Evolutionary conservation across 2,888 invertebrate genomes (phyloP).

Genomic region (Mythimna pallens): DNA sequence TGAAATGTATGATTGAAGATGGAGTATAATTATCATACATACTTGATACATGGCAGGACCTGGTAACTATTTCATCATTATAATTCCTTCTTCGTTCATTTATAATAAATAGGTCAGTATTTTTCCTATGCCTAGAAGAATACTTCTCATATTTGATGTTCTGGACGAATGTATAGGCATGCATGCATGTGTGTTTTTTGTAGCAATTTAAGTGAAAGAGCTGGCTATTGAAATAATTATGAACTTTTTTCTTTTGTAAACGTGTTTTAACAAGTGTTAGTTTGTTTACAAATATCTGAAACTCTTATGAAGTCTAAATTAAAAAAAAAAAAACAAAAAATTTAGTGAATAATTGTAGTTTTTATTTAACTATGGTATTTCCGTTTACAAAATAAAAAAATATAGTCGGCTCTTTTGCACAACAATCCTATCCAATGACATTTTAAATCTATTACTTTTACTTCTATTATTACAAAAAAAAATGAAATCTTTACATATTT

Average conservation of each 20-base stretch:
- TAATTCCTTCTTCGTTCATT: not conserved
- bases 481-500: slow-evolving; percentile 36
- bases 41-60: slow-evolving; percentile 11
- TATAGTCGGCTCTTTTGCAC: slow-evolving; percentile 28
- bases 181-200: slow-evolving; percentile 19
- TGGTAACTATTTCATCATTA: slow-evolving; percentile 22
- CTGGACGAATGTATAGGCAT: slow-evolving; percentile 16
- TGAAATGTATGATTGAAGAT: slow-evolving; percentile 74
- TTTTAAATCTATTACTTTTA: slow-evolving; percentile 26
- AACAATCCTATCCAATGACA: slow-evolving; percentile 43
- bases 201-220: slow-evolving; percentile 16
- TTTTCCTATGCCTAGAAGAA: not conserved
- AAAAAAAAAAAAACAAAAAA: not conserved
- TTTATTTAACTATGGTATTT: not conserved
- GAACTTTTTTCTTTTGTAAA: slow-evolving; percentile 3
- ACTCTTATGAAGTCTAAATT: not conserved
- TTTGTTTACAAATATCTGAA: not conserved
- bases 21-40: not conserved
- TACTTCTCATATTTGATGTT: slow-evolving; percentile 11
- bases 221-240: slow-evolving; percentile 1
- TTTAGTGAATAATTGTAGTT: not conserved
- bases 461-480: slow-evolving; percentile 13
- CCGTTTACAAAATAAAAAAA: not conserved
- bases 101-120: slow-evolving; percentile 27
- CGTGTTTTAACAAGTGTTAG: not conserved